Base-by-base conservation (phyloP, 2,113 vertebrate species). In the Dromaius novaehollandiae region DNA sequence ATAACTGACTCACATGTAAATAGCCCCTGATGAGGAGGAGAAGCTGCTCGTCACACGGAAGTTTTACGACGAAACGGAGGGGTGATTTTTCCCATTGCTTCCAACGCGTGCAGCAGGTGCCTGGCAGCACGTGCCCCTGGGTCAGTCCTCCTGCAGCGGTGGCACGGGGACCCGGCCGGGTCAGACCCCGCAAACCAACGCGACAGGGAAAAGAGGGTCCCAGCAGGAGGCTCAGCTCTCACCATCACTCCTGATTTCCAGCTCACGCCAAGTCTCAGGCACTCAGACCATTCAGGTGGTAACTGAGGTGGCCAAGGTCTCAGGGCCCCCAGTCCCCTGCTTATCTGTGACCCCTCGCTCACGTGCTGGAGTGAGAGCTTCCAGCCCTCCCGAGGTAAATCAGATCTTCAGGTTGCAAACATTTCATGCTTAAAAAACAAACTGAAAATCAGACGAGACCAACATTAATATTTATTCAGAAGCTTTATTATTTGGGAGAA, bases 41-140 rank as follows among this genome's bases (percentile, higher is more conserved):
- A 82, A 44, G 64, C 68, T 13, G 44, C 63, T 73, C 2, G 1
- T 73, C 56, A 79, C 0, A 0, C 1, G 5, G 44, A 51, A 38
- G 51, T 76, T 81, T 61, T 30, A 30, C 60, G 60, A 48, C 30
- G 25, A 86, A 77, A 58, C 7, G 66, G 25, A 82, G 48, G 73
- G 56, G 13, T n/a, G 53, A 69, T 60, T 42, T 42, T 91, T 56
- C 51, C 63, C 14, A 21, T 56, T 0, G 0, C 32, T 25, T 64
- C 58, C 50, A 38, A 69, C 15, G 19, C 25, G 24, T 20, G 11
- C 68, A 25, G 15, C 30, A 14, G 68, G 44, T 20, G 32, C 21
- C 42, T 48, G 28, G 4, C 11, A 25, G 32, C 10, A 38, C 4
- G 4, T n/a, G 58, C 17, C 32, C 60, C 15, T 38, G 42, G 64